A percentile compares a stretch with the other conserved stretches of the same genome.
phyloP scores from a whole-genome alignment of 2,888 invertebrate species.

The Drosophila bunnanda region DNA sequence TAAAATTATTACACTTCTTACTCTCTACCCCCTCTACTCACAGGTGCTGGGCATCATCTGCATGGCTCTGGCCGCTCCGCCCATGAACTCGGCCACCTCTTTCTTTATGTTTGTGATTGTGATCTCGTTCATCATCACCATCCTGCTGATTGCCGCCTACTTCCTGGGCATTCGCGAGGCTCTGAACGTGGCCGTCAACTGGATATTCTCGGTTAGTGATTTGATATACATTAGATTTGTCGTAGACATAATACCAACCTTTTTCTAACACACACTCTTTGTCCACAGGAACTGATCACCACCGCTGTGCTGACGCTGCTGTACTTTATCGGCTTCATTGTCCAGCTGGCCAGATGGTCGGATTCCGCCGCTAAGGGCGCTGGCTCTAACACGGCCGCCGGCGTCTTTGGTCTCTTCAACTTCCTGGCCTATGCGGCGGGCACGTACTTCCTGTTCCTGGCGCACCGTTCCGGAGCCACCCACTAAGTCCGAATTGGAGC shows the following conservation, averaged over 20 bases:
- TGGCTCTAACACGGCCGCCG: constrained; percentile 90
- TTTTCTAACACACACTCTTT: constrained; percentile 71
- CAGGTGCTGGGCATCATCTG: constrained; percentile 94
- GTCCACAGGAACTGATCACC: constrained; percentile 91
- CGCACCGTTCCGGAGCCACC: constrained; percentile 87
- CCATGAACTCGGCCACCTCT: constrained; percentile 87
- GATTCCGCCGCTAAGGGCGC: constrained; percentile 73
- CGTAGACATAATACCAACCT: no score
- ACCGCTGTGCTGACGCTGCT: constrained; percentile 89
- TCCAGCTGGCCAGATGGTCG: constrained; percentile 89
- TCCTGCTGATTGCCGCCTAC: constrained; percentile 93
- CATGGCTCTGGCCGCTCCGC: constrained; percentile 92
- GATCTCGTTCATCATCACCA: constrained; percentile 91
- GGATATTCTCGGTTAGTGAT: constrained; percentile 91
- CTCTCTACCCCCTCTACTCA: constrained; percentile 15
- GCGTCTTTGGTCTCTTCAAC: constrained; percentile 94
- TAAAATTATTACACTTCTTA: neutral
- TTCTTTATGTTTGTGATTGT: constrained; percentile 95
- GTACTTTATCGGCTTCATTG: constrained; percentile 92
- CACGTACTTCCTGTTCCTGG: constrained; percentile 90
- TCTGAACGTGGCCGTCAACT: constrained; percentile 91
- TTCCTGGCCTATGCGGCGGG: constrained; percentile 91
- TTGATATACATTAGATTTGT: no score
- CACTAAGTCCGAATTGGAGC: constrained; percentile 55
- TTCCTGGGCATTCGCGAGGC: constrained; percentile 92